Evolutionary conservation across 2,888 invertebrate species (phyloP).

Genomic region (Deilephila elpenor): DNA sequence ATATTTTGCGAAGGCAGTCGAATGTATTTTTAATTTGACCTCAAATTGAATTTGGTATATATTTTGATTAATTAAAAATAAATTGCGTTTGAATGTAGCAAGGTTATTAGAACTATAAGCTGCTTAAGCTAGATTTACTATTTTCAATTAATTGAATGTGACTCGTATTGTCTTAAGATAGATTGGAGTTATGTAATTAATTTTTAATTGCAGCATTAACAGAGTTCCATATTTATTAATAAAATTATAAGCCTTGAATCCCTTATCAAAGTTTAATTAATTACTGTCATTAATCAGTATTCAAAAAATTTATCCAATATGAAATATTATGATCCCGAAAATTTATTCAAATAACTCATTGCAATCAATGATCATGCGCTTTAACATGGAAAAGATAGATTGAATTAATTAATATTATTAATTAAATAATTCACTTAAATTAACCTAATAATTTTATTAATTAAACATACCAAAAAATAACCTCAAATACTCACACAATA

Average conservation of each 20-base stretch:
- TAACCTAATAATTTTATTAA: background rate
- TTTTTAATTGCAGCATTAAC: too few species aligned
- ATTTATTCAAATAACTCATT: too few species aligned
- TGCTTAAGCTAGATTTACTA: background rate
- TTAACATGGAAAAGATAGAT: too few species aligned
- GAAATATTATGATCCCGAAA: too few species aligned
- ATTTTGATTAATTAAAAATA: background rate
- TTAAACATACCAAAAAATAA: background rate
- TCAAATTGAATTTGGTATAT: background rate
- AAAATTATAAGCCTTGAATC: too few species aligned
- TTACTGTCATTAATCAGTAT: too few species aligned
- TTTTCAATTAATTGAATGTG: background rate
- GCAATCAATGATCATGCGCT: too few species aligned
- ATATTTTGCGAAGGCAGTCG: background rate
- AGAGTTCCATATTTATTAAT: too few species aligned
- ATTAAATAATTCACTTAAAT: background rate
- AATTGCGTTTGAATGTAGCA: background rate
- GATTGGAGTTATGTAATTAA: background rate
- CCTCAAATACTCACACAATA: constrained; percentile 30
- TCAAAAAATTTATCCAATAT: too few species aligned
- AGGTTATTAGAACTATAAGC: background rate
- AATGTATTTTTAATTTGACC: background rate
- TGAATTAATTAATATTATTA: too few species aligned
- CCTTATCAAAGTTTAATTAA: too few species aligned
- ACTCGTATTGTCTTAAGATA: background rate